These are phyloP conservation scores for Pectinophora gossypiella DNA, from an alignment of 1,140 invertebrate species.

Conservation along the genomic window DNA sequence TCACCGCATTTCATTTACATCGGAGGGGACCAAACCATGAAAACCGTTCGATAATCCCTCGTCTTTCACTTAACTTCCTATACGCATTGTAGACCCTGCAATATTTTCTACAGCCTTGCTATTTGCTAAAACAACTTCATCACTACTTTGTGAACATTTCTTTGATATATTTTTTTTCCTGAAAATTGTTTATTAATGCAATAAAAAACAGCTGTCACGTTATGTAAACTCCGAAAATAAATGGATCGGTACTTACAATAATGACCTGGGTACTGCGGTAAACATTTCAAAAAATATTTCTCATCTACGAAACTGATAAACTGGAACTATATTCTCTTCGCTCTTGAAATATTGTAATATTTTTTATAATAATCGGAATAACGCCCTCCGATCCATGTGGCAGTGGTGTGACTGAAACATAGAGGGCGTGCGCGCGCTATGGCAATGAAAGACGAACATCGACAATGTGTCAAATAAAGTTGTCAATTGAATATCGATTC, in stretches of 20 bases:
- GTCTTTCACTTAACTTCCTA: neutral
- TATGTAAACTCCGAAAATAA: slow-evolving; percentile 73
- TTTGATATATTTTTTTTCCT: no score
- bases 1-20: no score
- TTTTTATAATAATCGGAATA: slow-evolving; percentile 1
- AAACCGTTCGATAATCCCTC: neutral
- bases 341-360: neutral
- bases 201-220: slow-evolving; percentile 67
- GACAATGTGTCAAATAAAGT: no score
- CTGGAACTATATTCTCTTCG: neutral
- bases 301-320: slow-evolving; percentile 39
- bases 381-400: slow-evolving; percentile 55
- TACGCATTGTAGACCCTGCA: no score
- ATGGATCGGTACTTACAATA: slow-evolving; percentile 62
- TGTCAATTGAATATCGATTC: no score
- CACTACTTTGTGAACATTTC: no score
- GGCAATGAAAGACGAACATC: no score
- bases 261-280: slow-evolving; percentile 57
- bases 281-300: slow-evolving; percentile 66
- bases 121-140: no score
- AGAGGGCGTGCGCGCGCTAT: neutral
- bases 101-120: no score
- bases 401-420: slow-evolving; percentile 29
- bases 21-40: no score
- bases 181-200: slow-evolving; percentile 42